Evolutionary conservation across 2,888 invertebrate species (phyloP).

Genomic region (Agriopis leucophaearia): DNA sequence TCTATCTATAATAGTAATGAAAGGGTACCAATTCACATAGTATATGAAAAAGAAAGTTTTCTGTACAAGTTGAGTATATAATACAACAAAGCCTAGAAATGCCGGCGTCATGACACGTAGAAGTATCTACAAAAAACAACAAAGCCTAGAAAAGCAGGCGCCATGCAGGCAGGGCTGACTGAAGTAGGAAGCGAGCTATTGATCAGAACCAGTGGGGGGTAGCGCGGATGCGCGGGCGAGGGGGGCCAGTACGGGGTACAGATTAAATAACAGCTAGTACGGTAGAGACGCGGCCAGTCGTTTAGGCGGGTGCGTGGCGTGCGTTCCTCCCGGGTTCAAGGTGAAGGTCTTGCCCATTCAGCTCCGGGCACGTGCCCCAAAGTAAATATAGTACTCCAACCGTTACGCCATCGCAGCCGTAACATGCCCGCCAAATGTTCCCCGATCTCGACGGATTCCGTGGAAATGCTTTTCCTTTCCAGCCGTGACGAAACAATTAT

Average conservation of each 20-base stretch:
- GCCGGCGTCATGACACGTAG: slow-evolving; percentile 45
- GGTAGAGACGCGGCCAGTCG: slow-evolving; percentile 67
- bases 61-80: slow-evolving; percentile 5
- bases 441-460: slow-evolving; percentile 28
- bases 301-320: slow-evolving; percentile 80
- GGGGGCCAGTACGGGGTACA: slow-evolving; percentile 46
- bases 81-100: slow-evolving; percentile 35
- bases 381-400: slow-evolving; percentile 82
- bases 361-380: slow-evolving; percentile 81
- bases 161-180: slow-evolving; percentile 61
- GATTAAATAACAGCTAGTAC: slow-evolving; percentile 29
- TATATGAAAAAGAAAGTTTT: too few relatives aligned
- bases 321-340: slow-evolving; percentile 82
- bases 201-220: slow-evolving; percentile 59
- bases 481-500: slow-evolving; percentile 21
- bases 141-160: slow-evolving; percentile 40
- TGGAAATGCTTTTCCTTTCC: slow-evolving; percentile 30
- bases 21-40: too few relatives aligned
- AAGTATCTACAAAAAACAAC: slow-evolving; percentile 25
- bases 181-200: slow-evolving; percentile 70
- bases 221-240: slow-evolving; percentile 38
- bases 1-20: too few relatives aligned
- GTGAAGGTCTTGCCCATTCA: slow-evolving; percentile 83
- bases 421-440: slow-evolving; percentile 59
- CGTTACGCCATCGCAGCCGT: slow-evolving; percentile 69